Conservation (phyloP, 2,888 invertebrate genomes). For the Amblyjoppa fuscipennis region DNA sequence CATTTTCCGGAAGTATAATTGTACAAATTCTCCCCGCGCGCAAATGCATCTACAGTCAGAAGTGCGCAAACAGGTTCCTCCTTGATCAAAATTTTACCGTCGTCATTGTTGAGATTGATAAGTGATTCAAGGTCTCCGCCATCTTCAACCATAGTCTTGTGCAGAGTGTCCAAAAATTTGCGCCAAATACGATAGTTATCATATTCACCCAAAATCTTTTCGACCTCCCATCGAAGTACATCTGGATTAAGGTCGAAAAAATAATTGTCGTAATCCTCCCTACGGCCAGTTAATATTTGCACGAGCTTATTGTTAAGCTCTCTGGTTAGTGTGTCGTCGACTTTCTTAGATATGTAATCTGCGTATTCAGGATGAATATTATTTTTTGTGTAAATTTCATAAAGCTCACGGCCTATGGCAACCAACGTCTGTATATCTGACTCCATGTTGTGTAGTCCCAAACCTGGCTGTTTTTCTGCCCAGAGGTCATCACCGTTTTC, state of each 20-base stretch:
- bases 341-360: background rate
- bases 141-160: background rate
- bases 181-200: background rate
- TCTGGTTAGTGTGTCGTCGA: background rate
- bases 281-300: background rate
- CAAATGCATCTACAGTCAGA: background rate
- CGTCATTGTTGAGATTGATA: background rate
- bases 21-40: background rate
- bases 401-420: background rate
- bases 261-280: background rate
- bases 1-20: background rate
- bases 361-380: background rate
- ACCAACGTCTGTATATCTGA: background rate
- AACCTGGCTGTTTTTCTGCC: too few species aligned
- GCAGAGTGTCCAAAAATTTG: background rate
- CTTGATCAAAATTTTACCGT: background rate
- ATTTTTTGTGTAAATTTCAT: background rate
- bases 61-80: background rate
- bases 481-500: too few species aligned
- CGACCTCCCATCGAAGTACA: background rate
- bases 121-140: background rate
- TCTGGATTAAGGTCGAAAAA: background rate
- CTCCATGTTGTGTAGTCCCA: too few species aligned
- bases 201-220: background rate
- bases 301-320: background rate